A percentile compares a stretch with the other conserved stretches of the same genome.
phyloP scores from a whole-genome alignment of 2,113 vertebrate genomes.

The Dicaeum eximium region DNA sequence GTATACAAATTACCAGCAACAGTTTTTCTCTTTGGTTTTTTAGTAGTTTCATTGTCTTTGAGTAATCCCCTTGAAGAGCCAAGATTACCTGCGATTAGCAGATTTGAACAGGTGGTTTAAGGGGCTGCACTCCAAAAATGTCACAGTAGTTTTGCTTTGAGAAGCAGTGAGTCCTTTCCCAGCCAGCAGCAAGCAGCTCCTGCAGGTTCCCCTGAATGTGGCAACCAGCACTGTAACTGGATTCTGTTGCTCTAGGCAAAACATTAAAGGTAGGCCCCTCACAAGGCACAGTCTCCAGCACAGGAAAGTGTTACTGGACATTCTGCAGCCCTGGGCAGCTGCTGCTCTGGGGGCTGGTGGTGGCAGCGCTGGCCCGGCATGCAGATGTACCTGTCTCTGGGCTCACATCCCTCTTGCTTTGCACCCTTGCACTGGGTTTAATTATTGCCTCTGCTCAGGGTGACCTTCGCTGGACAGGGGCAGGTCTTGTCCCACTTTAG shows the following conservation, averaged over 20 bases:
- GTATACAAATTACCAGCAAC: background rate
- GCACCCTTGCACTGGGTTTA: background rate
- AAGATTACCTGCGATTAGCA: conserved; percentile 12
- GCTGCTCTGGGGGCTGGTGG: background rate
- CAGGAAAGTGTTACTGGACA: conserved; percentile 38
- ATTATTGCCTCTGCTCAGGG: background rate
- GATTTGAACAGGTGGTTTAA: conserved; percentile 40
- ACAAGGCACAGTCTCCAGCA: background rate
- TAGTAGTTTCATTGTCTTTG: background rate
- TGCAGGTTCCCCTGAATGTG: background rate
- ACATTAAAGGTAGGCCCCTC: conserved; percentile 12
- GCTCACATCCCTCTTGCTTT: background rate
- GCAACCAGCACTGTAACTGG: background rate
- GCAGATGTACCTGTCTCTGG: background rate
- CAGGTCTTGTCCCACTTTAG: background rate
- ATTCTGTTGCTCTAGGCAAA: conserved; percentile 27
- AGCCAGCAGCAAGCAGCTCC: background rate
- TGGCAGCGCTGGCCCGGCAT: background rate
- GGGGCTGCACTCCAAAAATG: background rate
- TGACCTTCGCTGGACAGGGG: background rate
- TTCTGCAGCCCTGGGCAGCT: conserved; percentile 46
- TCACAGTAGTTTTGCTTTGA: background rate
- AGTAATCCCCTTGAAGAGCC: background rate
- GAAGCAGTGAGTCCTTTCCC: background rate
- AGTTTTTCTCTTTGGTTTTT: background rate